Evolutionary conservation across 2,797 vertebrate genomes (phyloP).

Genomic region (Toxotes lorentzi): DNA sequence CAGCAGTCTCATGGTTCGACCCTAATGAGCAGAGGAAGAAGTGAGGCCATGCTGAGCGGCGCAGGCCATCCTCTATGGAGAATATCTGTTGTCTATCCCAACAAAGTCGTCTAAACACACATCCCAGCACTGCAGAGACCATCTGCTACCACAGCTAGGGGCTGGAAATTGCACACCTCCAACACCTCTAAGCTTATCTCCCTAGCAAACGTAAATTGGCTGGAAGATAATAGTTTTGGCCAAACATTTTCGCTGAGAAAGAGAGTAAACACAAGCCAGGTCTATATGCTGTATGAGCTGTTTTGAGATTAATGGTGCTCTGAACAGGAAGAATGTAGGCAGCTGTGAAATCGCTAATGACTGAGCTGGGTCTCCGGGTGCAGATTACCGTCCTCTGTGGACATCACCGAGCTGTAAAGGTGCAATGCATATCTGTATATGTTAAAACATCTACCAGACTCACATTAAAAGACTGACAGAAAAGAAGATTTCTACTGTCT

Average conservation of each 20-base stretch:
- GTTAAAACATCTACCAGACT: not conserved
- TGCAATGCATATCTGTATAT: not conserved
- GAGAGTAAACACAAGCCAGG: slow-evolving; percentile 20
- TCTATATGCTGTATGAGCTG: not conserved
- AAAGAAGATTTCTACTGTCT: not conserved
- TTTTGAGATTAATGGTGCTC: slow-evolving; percentile 43
- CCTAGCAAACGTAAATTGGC: slow-evolving; percentile 18
- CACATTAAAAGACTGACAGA: not conserved
- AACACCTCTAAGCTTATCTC: slow-evolving; percentile 33
- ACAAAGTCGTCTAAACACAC: slow-evolving; percentile 35
- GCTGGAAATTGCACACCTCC: slow-evolving; percentile 39
- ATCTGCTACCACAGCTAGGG: slow-evolving; percentile 28
- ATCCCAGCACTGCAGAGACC: slow-evolving; percentile 16
- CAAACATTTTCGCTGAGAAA: slow-evolving; percentile 31
- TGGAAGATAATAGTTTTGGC: slow-evolving; percentile 30
- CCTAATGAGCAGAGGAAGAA: slow-evolving; percentile 58
- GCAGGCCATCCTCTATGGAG: slow-evolving; percentile 26
- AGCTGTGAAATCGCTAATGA: slow-evolving; percentile 35
- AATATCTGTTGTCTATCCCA: slow-evolving; percentile 24
- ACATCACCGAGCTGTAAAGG: slow-evolving; percentile 22
- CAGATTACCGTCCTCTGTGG: slow-evolving; percentile 35
- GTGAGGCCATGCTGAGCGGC: slow-evolving; percentile 39
- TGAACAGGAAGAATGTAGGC: slow-evolving; percentile 19
- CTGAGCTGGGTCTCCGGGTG: slow-evolving; percentile 27
- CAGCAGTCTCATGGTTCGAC: slow-evolving; percentile 43